Conservation (phyloP, 1,140 invertebrate genomes). For the Drosophila nigrodunni region DNA sequence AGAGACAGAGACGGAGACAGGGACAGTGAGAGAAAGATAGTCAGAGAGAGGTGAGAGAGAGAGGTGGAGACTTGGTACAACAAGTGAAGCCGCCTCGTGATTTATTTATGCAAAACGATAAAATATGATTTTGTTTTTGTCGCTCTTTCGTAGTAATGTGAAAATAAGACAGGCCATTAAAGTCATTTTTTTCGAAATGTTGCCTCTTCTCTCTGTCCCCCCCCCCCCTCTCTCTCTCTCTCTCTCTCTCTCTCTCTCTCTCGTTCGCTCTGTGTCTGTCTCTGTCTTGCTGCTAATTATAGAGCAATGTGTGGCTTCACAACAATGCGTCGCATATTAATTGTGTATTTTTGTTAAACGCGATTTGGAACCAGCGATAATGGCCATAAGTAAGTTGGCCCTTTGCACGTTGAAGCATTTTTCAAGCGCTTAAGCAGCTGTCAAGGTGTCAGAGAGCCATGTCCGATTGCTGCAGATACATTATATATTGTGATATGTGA, state of each 20-base stretch:
- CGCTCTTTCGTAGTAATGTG: slow-evolving; percentile 32
- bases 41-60: neutral
- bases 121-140: slow-evolving; percentile 77
- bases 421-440: slow-evolving; percentile 67
- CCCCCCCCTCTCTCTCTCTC: neutral
- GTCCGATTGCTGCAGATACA: slow-evolving; percentile 15
- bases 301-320: slow-evolving; percentile 3
- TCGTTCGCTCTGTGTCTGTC: slow-evolving; percentile 12
- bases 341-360: slow-evolving; percentile 46
- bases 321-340: slow-evolving; percentile 77
- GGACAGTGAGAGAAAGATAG: slow-evolving; percentile 3
- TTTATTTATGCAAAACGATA: slow-evolving; percentile 78
- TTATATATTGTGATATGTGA: neutral
- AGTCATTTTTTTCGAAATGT: slow-evolving; percentile 25
- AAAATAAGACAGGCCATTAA: slow-evolving; percentile 56
- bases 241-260: neutral
- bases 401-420: slow-evolving; percentile 30
- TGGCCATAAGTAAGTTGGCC: slow-evolving; percentile 34
- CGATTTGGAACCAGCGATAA: slow-evolving; percentile 38
- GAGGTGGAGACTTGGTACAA: slow-evolving; percentile 38
- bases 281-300: slow-evolving; percentile 71
- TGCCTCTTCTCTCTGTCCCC: neutral
- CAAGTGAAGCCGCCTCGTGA: slow-evolving; percentile 59
- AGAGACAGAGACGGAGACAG: neutral
- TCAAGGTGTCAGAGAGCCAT: slow-evolving; percentile 57